phyloP scores from a whole-genome alignment of 2,888 invertebrate genomes.

The Philereme vetulata region DNA sequence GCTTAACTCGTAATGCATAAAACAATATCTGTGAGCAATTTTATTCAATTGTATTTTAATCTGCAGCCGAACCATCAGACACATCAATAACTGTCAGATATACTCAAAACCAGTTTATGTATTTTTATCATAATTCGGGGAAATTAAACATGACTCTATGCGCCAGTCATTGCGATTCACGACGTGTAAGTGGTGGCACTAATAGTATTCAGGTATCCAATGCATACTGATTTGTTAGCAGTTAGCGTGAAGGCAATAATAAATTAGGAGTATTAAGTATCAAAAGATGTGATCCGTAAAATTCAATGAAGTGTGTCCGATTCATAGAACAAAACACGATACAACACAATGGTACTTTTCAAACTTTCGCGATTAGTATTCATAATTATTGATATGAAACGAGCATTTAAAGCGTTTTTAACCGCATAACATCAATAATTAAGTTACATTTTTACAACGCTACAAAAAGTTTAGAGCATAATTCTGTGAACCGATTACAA shows the following conservation, averaged over 20 bases:
- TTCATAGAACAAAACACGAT: constrained; percentile 3
- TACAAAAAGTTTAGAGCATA: too few species aligned
- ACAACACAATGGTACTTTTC: too few species aligned
- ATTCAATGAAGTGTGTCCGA: constrained; percentile 2
- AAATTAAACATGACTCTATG: constrained; percentile 31
- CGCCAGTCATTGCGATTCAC: constrained; percentile 37
- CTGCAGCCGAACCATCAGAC: constrained; percentile 7
- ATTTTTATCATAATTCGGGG: constrained; percentile 23
- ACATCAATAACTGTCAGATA: constrained; percentile 22
- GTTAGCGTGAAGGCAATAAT: constrained; percentile 31
- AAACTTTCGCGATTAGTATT: too few species aligned
- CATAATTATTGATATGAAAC: too few species aligned
- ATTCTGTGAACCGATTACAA: too few species aligned
- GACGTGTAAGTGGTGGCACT: constrained; percentile 31
- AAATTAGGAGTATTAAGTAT: constrained; percentile 14
- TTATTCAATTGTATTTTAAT: constrained; percentile 2
- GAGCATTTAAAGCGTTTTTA: too few species aligned
- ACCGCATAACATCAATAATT: too few species aligned
- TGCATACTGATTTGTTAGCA: constrained; percentile 40
- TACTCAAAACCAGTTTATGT: constrained; percentile 16
- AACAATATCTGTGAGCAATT: background rate
- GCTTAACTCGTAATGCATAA: constrained; percentile 2
- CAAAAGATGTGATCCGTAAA: constrained; percentile 12
- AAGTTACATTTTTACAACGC: too few species aligned
- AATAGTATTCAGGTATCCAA: constrained; percentile 38